Conservation (phyloP, 1,140 invertebrate species). For the Gonatopus flavifemur region DNA sequence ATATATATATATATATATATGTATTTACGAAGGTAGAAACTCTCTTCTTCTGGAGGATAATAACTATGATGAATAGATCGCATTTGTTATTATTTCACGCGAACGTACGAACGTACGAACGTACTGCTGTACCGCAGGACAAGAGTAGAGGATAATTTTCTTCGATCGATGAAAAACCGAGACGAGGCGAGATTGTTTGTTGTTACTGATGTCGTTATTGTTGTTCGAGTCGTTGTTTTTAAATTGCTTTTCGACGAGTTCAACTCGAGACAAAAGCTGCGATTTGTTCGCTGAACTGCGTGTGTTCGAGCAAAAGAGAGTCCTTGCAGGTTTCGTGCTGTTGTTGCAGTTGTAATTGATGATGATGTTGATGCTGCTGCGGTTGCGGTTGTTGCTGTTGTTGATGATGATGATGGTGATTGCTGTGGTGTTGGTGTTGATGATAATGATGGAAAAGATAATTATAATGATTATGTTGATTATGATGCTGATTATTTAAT, state of each 20-base stretch:
- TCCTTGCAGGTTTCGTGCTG: constrained; percentile 56
- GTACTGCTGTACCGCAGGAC: too few relatives aligned
- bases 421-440: constrained; percentile 17
- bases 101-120: too few relatives aligned
- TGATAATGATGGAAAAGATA: constrained; percentile 14
- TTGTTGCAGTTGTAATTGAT: constrained; percentile 39
- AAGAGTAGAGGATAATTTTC: too few relatives aligned
- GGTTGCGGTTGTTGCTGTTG: constrained; percentile 18
- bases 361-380: constrained; percentile 1
- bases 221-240: too few relatives aligned
- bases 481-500: constrained; percentile 6
- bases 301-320: constrained; percentile 49
- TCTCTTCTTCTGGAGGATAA: too few relatives aligned
- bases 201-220: too few relatives aligned
- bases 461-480: constrained; percentile 12
- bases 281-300: constrained; percentile 55
- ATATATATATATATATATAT: too few relatives aligned
- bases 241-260: constrained; percentile 27
- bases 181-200: too few relatives aligned
- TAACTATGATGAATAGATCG: too few relatives aligned
- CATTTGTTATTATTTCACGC: too few relatives aligned
- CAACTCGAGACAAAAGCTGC: constrained; percentile 55
- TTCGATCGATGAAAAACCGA: too few relatives aligned
- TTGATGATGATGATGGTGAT: constrained; percentile 13
- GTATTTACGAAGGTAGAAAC: too few relatives aligned